Evolutionary conservation across 2,888 invertebrate species (phyloP), one percentile per base, ranked within the genome.

Genomic region (Lissonota sp.): DNA sequence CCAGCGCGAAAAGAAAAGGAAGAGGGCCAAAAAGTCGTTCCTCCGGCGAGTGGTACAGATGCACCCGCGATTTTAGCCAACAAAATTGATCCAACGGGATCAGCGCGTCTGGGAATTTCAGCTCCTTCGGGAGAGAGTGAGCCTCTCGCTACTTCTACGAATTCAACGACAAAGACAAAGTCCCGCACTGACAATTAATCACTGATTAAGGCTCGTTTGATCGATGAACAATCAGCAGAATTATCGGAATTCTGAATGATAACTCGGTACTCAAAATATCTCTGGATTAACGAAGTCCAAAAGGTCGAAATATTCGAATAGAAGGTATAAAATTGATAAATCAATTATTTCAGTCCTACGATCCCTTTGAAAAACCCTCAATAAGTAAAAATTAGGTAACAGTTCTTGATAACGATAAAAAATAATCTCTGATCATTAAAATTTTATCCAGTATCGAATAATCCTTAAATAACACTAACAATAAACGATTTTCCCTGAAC

Each of bases 61-160:
- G 78, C 75, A 42, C 60, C 73, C 12, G 71, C 70, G 64, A 66
- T 46, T 70, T 26, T 42, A 71, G 69, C 60, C 26, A 64, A 44
- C 42, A 12, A 75, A 80, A 71, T 72, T 72, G 72, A 80, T 78
- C 67, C 79, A 63, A 66, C 75, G 39, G 83, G 60, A 80, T 82
- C 80, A 77, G 70, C 73, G 55, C 81, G 66, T 66, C 42, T 71
- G 78, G 81, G 78, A 78, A 37, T 74, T 71, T 10, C 12, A 42
- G 14, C 7, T 53, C 44, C 64, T 39, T 26, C 58, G 74, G 78
- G 74, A 71, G 4, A 73, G 55, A 72, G 16, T 62, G 57, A 76
- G 40, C 60, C 64, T 42, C 58, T 58, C 57, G 14, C 60, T 14
- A 51, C 66, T 73, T 75, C 62, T 51, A 69, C 40, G 26, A 53